Evolutionary conservation across 2,797 vertebrate genomes (phyloP).

Genomic region (Trachops cirrhosus): DNA sequence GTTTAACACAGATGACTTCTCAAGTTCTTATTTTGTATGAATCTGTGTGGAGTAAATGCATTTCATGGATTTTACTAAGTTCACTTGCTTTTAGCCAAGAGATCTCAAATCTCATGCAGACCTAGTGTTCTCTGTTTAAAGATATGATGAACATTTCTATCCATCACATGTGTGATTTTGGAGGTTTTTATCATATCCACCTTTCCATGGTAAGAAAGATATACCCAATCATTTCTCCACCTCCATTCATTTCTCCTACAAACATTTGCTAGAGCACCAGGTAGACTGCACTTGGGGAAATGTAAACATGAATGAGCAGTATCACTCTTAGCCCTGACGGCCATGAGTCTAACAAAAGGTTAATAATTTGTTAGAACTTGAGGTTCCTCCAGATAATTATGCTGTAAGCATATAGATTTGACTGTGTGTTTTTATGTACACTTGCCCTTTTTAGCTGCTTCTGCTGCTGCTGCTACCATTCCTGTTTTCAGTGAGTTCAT

Average conservation of each 20-base stretch:
- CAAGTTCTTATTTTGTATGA: background rate
- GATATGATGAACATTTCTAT: background rate
- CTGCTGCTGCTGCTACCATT: background rate
- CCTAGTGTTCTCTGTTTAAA: background rate
- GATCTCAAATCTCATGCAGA: background rate
- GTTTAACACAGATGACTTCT: background rate
- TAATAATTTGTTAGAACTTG: background rate
- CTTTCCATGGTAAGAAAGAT: background rate
- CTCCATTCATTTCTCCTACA: background rate
- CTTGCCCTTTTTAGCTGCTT: background rate
- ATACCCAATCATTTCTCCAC: background rate
- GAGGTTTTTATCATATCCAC: background rate
- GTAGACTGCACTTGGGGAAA: background rate
- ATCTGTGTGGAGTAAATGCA: background rate
- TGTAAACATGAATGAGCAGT: background rate
- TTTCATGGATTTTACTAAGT: conserved; percentile 10
- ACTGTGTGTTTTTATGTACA: background rate
- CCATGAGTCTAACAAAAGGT: conserved; percentile 3
- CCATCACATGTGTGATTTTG: background rate
- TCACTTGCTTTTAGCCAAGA: background rate
- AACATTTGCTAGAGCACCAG: background rate
- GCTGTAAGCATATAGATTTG: background rate
- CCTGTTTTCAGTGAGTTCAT: background rate
- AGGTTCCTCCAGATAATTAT: background rate
- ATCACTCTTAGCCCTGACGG: background rate